Evolutionary conservation across 2,888 invertebrate genomes (phyloP).

Genomic region (Plebejus melissa): DNA sequence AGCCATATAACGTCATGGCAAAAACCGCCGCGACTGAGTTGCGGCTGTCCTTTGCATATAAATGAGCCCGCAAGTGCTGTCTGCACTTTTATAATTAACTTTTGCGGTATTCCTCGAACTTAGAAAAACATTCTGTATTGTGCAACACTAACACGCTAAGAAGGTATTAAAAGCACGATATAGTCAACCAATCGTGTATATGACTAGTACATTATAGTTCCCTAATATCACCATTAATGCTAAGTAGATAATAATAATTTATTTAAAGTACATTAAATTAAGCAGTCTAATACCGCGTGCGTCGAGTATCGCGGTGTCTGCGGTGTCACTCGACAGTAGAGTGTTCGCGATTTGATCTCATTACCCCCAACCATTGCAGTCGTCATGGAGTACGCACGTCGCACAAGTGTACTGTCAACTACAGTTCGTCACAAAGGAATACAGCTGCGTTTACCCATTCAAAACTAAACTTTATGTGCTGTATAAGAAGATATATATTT

Average conservation of each 20-base stretch:
- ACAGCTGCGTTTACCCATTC: background rate
- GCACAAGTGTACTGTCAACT: background rate
- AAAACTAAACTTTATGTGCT: background rate
- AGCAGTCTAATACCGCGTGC: background rate
- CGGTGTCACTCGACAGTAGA: background rate
- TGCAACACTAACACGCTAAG: background rate
- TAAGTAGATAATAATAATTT: background rate
- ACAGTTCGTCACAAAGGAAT: background rate
- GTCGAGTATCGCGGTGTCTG: background rate
- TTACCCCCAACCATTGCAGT: background rate
- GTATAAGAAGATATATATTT: too few species aligned
- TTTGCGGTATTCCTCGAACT: slow-evolving; percentile 6
- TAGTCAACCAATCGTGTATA: background rate
- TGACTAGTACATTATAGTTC: background rate
- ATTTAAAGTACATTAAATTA: background rate
- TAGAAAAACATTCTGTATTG: background rate
- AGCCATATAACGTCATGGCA: background rate
- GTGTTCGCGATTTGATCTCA: background rate
- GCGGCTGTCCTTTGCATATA: slow-evolving; percentile 6
- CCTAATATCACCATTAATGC: background rate
- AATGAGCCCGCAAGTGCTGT: background rate
- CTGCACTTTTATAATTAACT: slow-evolving; percentile 21
- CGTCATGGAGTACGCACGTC: background rate
- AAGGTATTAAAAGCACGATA: background rate
- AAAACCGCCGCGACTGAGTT: slow-evolving; percentile 1